Base-by-base conservation (phyloP, 2,888 invertebrate genomes). In the Drosophila tripunctata region DNA sequence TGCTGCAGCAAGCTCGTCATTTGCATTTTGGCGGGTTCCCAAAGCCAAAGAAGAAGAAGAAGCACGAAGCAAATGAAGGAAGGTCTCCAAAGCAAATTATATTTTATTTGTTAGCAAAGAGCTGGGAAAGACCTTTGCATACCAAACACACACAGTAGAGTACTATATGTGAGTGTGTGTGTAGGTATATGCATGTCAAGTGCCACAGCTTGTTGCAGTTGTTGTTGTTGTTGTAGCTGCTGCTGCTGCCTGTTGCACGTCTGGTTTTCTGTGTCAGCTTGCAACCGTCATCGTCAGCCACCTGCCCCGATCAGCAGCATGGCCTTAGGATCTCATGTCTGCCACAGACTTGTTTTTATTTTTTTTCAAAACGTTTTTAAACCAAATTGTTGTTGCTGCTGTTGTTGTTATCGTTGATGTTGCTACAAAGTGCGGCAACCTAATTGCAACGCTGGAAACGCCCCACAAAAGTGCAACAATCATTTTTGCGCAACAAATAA, bases 41-140 rank as follows among this genome's bases (percentile, higher is more conserved):
- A 52, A 55, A 22, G 21, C 8, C 12, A 10, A 17, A 10, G 17
- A 5, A 45, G 24, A n/a, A 19, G 10, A n/a, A 2, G 4, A n/a
- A 5, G 2, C 7, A 7, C 12, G 0, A 7, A 14, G n/a, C n/a
- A n/a, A n/a, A n/a, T n/a, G n/a, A n/a, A n/a, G n/a, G 43, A 43
- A 43, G 24, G 43, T 43, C 43, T 43, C 24, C 1, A 31, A 43
- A 27, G 50, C 51, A 58, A 85, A 70, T 78, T 83, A 76, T 56
- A 81, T 78, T 78, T 63, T 51, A 76, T 56, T 77, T 78, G 82
- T 63, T 51, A 71, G 67, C 52, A 70, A 44, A 41, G 43, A 35
- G 57, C 81, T 85, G 85, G 78, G 81, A 81, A 87, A 81, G 87
- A 85, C 87, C 87, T 81, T 87, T 87, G 85, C 78, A 87, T 27